Evolutionary conservation across 2,888 invertebrate genomes (phyloP).

Genomic region (Callinectes sapidus): DNA sequence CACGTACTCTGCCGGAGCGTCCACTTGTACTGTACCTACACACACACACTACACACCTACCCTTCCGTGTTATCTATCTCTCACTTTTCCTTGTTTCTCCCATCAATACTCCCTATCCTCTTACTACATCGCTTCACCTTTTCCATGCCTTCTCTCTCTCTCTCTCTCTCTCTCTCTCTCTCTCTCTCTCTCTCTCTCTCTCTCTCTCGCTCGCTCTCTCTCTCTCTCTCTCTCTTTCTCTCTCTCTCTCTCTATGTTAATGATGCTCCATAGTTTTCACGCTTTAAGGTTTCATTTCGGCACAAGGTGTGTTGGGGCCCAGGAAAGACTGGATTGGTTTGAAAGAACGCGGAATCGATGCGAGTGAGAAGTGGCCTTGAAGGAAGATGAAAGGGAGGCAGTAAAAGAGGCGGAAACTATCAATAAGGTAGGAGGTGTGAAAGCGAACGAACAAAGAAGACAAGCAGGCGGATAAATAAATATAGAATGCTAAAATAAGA

Average conservation of each 20-base stretch:
- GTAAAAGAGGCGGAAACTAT: not conserved
- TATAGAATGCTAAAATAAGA: not conserved
- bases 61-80: not conserved
- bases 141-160: not conserved
- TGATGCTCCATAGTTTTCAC: not conserved
- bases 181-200: slow-evolving; percentile 1
- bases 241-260: not conserved
- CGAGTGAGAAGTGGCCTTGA: not conserved
- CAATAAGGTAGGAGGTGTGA: not conserved
- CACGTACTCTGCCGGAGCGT: not conserved
- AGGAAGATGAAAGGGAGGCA: not conserved
- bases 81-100: not conserved
- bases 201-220: not conserved
- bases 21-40: not conserved
- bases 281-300: not conserved
- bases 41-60: not conserved
- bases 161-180: slow-evolving; percentile 1
- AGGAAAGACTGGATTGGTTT: not conserved
- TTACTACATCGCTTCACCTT: not conserved
- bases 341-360: slow-evolving; percentile 3
- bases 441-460: not conserved
- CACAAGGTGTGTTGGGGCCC: not conserved
- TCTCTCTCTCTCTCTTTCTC: not conserved
- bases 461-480: not conserved
- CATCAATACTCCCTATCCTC: not conserved